These are phyloP conservation scores for Drosophila triauraria DNA, from an alignment of 1,140 invertebrate genomes.

Conservation along the genomic window DNA sequence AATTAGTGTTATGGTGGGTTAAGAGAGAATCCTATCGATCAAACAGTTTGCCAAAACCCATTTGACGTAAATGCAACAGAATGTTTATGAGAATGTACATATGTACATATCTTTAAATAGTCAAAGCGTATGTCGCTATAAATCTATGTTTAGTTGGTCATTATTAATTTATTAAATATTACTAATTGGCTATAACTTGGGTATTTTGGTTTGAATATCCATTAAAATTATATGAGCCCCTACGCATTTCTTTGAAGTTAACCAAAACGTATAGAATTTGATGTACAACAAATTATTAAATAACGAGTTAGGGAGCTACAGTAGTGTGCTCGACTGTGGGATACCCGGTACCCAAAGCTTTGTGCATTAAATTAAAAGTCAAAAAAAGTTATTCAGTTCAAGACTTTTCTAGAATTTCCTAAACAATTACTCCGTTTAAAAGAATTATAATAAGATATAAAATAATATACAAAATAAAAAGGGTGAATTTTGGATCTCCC, in stretches of 20 bases:
- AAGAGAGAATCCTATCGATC: constrained; percentile 6
- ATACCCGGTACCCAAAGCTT: no score
- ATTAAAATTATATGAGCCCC: constrained; percentile 1
- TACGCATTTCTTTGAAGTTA: background rate
- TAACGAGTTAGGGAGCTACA: background rate
- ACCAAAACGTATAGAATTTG: background rate
- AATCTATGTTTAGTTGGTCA: background rate
- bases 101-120: background rate
- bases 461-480: no score
- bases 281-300: background rate
- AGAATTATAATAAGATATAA: no score
- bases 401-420: no score
- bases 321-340: no score
- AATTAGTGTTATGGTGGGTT: constrained; percentile 19
- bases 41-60: constrained; percentile 5
- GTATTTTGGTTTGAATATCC: constrained; percentile 2
- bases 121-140: background rate
- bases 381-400: no score
- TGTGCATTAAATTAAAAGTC: no score
- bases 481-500: no score
- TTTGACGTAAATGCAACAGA: constrained; percentile 20
- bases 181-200: constrained; percentile 9
- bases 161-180: constrained; percentile 2
- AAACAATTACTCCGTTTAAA: no score
- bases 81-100: background rate